Conservation (phyloP, 1,140 invertebrate species). For the Drosophila ficusphila region DNA sequence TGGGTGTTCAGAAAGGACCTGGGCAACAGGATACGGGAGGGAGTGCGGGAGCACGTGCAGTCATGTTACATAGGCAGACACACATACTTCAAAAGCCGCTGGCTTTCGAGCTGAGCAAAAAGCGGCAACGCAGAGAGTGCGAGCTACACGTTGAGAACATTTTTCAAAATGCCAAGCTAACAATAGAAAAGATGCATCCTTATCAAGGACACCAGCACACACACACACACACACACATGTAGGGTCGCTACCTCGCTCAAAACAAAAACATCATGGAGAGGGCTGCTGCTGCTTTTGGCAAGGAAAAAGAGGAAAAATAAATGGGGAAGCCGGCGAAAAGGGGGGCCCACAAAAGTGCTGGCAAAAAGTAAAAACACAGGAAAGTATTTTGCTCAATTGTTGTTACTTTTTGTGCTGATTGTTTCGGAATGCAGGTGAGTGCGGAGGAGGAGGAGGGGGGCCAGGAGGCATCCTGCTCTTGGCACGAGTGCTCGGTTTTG, state of each 20-base stretch:
- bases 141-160: constrained; percentile 49
- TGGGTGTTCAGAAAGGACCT: background rate
- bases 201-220: constrained; percentile 70
- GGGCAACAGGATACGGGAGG: background rate
- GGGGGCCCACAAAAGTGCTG: constrained; percentile 16
- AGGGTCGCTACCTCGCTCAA: too few relatives aligned
- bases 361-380: constrained; percentile 55
- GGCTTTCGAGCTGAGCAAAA: constrained; percentile 45
- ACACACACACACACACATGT: constrained; percentile 26
- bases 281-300: constrained; percentile 57
- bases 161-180: constrained; percentile 79
- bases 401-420: constrained; percentile 77
- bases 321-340: background rate
- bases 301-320: constrained; percentile 34
- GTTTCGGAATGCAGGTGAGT: constrained; percentile 41
- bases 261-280: constrained; percentile 37
- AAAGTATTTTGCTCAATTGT: constrained; percentile 80
- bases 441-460: constrained; percentile 4
- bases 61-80: constrained; percentile 52
- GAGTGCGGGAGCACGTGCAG: constrained; percentile 41
- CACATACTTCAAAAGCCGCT: constrained; percentile 69
- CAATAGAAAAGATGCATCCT: constrained; percentile 82
- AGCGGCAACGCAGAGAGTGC: constrained; percentile 9
- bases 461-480: constrained; percentile 59
- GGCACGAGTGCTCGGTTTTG: constrained; percentile 62